Evolutionary conservation across 2,888 invertebrate species (phyloP), one percentile per base, ranked within the genome.

Genomic region (Trisateles emortualis): DNA sequence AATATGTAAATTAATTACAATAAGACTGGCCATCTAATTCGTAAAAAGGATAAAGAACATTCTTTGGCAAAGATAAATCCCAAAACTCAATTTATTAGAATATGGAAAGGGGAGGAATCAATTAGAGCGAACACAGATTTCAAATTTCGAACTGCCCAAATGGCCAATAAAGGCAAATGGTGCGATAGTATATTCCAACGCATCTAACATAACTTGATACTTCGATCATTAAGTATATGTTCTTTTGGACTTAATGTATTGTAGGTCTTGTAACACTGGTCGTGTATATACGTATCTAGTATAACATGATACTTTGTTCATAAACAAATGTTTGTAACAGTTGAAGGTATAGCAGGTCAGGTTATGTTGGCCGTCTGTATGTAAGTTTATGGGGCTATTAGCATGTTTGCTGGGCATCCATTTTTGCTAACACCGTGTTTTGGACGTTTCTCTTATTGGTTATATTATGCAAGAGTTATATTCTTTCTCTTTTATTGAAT

Each of bases 131-230:
- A 79, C 78, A 75, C 76, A 79, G 78, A 85, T 83, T 84, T 81
- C 77, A 76, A 78, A 81, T 75, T 76, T 67, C 71, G 75, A 83
- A 83, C 84, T 84, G 85, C 83, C 84, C 88, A 83, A 88, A 88
- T 79, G 83, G 85, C 83, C 86, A 87, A 89, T 88, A 88, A 88
- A 90, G 69, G 81, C 78, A 87, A 91, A 91, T 88, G 87, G 87
- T 68, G 75, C 85, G 82, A 80, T 75, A 75, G 74, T 81, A 84
- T 79, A 83, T 81, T 68, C 74, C 64, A 69, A 75, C 64, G 60
- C 68, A 76, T 72, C 87, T 77, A 79, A 53, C 57, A 10, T 83
- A 79, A 44, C 50, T 56, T 77, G 87, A 77, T 40, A 51, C 83
- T 53, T 59, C 59, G 48, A 40, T 38, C 50, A 49, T 43, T 47